Percentiles rank a stretch among this genome's conserved stretches.
phyloP scores from a whole-genome alignment of 2,113 vertebrate genomes.

The Pseudonaja textilis region DNA sequence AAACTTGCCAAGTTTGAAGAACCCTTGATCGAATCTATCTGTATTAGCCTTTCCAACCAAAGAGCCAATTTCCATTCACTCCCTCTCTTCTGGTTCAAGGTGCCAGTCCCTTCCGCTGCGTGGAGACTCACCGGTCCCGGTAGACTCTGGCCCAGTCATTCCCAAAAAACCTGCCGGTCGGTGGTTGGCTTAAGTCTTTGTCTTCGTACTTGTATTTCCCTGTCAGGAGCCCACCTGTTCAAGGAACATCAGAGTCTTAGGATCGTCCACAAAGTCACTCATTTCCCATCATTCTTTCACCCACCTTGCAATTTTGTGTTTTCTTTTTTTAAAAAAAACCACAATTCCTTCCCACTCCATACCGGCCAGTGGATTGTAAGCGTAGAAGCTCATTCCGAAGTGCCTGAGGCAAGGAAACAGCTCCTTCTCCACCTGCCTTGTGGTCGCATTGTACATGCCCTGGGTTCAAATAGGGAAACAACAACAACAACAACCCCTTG shows the following conservation, averaged over 20 bases:
- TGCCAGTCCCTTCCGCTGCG: slow-evolving; percentile 43
- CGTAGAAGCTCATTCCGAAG: slow-evolving; percentile 85
- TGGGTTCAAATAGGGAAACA: slow-evolving; percentile 38
- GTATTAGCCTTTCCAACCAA: not conserved
- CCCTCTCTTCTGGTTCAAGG: no score
- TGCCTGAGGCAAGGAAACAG: slow-evolving; percentile 86
- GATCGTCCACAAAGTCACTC: not conserved
- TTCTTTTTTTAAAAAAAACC: no score
- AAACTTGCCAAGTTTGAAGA: no score
- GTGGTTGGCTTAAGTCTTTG: slow-evolving; percentile 76
- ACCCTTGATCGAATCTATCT: no score
- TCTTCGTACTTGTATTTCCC: slow-evolving; percentile 91
- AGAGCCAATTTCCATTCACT: no score
- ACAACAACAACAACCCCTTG: not conserved
- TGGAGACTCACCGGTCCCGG: slow-evolving; percentile 78
- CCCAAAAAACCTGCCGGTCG: slow-evolving; percentile 86
- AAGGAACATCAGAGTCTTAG: not conserved
- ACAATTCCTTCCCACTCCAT: not conserved
- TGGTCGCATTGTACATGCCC: slow-evolving; percentile 98
- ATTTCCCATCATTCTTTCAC: not conserved
- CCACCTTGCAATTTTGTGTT: not conserved
- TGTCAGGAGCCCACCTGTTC: slow-evolving; percentile 86
- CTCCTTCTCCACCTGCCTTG: slow-evolving; percentile 87
- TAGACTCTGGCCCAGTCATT: slow-evolving; percentile 83
- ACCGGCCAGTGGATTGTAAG: slow-evolving; percentile 97